Evolutionary conservation across 2,797 vertebrate species (phyloP), one percentile per base, ranked within the genome.

Genomic region (Mus spretus): DNA sequence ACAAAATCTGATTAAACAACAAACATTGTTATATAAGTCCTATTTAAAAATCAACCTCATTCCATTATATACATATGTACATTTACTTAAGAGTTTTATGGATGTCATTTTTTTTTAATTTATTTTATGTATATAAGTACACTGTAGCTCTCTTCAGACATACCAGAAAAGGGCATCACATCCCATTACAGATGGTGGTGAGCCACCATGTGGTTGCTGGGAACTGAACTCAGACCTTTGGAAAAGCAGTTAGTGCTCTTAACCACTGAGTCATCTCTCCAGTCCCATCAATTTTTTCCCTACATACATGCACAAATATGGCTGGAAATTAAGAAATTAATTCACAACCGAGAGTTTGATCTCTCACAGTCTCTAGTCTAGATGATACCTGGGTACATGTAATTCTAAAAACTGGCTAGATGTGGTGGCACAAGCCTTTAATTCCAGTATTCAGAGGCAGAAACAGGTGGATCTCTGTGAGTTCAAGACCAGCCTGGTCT

Each of bases 31-130:
- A 83, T 31, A 17, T 9, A 94, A 90, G 61, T 92, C 86, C 80
- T 10, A 72, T 77, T 53, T 24, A 74, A 93, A 92, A 93, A 67
- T 67, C 40, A 61, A 67, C 28, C 65, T 65, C 40, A 83, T 91
- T 59, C 59, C 44, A 44, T 44, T 44, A 87, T 31, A 84, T 28
- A 84, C 20, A 89, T 40, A 83, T 9, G 67, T 3, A 82, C 44
- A 55, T 77, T 82, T 53, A 82, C 13, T 90, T 87, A 61, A 61
- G 67, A 55, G 53, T 92, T 90, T 88, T 88, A 84, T 24, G 77
- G 59, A 70, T 40, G 17, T 55, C 40, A 92, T 7, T 47, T 47
- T 47, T 47, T 47, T 47, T 9, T 47, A 47, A 47, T 47, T 47
- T 47, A 47, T 47, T 59, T 19, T 59, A 7, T 20, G 57, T 59